Conservation (phyloP, 2,888 invertebrate genomes). For the Nowickia ferox region DNA sequence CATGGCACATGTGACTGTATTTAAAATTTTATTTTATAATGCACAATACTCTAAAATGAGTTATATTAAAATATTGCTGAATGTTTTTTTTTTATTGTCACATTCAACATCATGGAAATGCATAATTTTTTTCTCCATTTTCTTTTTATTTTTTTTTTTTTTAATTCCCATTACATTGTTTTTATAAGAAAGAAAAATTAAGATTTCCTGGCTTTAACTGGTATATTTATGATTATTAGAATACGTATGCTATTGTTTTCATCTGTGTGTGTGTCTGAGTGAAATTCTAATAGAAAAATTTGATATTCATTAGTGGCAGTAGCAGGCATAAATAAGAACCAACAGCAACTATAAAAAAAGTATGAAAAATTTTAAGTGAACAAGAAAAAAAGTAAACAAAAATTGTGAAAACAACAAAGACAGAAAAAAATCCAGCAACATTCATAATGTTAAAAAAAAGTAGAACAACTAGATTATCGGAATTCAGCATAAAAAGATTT, state of each 20-base stretch:
- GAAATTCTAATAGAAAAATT: slow-evolving; percentile 1
- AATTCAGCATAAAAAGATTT: neutral
- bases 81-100: too few species aligned
- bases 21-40: too few species aligned
- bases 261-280: neutral
- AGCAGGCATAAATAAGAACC: slow-evolving; percentile 14
- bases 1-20: too few species aligned
- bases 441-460: too few species aligned
- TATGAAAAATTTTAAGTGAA: neutral
- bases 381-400: neutral
- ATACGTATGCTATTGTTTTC: neutral
- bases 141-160: neutral
- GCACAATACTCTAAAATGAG: too few species aligned
- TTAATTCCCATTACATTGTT: neutral
- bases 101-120: too few species aligned
- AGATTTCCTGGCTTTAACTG: neutral
- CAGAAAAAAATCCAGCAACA: neutral
- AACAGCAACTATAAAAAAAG: neutral
- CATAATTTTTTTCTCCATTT: too few species aligned
- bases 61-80: too few species aligned
- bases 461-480: neutral
- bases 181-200: neutral
- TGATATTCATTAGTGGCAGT: slow-evolving; percentile 9
- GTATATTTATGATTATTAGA: neutral
- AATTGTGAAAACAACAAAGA: neutral